phyloP scores from a whole-genome alignment of 1,140 invertebrate species.

The Eupristina koningsbergeri region DNA sequence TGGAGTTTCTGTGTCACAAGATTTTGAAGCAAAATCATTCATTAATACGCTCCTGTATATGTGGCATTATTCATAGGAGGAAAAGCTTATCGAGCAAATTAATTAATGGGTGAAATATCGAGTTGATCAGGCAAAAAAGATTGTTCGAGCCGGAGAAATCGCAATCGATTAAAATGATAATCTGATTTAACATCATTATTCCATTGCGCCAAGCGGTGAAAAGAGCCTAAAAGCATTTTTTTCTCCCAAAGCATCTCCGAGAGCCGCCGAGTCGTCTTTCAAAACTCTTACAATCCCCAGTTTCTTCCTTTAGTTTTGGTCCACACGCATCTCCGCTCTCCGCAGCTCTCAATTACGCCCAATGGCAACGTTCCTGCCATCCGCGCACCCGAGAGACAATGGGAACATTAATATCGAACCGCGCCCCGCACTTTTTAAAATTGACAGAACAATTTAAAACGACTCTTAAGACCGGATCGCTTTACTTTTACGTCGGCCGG shows the following conservation, averaged over 20 bases:
- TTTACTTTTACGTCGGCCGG: background rate
- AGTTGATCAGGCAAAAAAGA: too few species aligned
- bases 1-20: too few species aligned
- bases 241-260: background rate
- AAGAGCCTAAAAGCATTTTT: background rate
- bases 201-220: background rate
- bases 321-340: background rate
- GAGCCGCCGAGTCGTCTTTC: background rate
- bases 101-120: too few species aligned
- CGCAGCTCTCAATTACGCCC: slow-evolving; percentile 36
- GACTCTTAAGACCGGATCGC: background rate
- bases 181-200: too few species aligned
- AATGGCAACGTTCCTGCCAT: slow-evolving; percentile 45
- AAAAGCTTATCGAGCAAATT: too few species aligned
- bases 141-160: too few species aligned
- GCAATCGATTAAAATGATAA: too few species aligned
- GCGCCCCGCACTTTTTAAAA: background rate
- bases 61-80: too few species aligned
- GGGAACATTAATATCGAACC: slow-evolving; percentile 52
- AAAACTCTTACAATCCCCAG: background rate
- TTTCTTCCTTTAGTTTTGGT: background rate
- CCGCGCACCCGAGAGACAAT: slow-evolving; percentile 47
- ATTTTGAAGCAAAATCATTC: too few species aligned
- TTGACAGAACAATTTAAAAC: background rate
- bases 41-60: too few species aligned